A percentile compares a stretch with the other conserved stretches of the same genome.
Evolutionary conservation across 2,113 vertebrate genomes (phyloP).

Genomic region (Heterochromis multidens): DNA sequence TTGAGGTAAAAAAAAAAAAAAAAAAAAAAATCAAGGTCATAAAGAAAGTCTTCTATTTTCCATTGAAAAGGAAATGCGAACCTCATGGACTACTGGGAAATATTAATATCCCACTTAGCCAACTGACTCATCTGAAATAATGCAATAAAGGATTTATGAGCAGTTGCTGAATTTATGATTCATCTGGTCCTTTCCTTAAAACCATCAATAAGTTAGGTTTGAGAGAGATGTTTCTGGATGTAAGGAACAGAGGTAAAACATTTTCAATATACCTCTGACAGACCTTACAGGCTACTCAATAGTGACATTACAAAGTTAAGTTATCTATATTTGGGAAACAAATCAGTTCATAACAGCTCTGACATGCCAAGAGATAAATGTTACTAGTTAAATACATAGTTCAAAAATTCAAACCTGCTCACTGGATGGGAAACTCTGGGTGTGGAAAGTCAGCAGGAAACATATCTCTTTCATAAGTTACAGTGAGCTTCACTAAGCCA

Average conservation of each 20-base stretch:
- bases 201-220: neutral
- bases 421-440: neutral
- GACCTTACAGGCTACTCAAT: too few relatives aligned
- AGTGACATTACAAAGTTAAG: neutral
- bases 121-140: neutral
- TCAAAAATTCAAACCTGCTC: conserved; percentile 10
- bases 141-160: neutral
- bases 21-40: conserved; percentile 23
- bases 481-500: neutral
- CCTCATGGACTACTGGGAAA: neutral
- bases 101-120: neutral
- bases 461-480: neutral
- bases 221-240: neutral
- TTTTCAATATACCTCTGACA: neutral
- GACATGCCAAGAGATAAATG: neutral
- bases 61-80: conserved; percentile 5
- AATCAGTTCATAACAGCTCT: neutral
- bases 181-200: neutral
- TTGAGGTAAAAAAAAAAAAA: too few relatives aligned
- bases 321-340: neutral
- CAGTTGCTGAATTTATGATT: neutral
- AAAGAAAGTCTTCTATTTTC: conserved; percentile 1
- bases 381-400: neutral
- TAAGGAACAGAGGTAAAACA: neutral
- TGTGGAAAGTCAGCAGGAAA: conserved; percentile 11